Evolutionary conservation across 1,140 invertebrate species (phyloP).

Genomic region (Scaptomyza hsui): DNA sequence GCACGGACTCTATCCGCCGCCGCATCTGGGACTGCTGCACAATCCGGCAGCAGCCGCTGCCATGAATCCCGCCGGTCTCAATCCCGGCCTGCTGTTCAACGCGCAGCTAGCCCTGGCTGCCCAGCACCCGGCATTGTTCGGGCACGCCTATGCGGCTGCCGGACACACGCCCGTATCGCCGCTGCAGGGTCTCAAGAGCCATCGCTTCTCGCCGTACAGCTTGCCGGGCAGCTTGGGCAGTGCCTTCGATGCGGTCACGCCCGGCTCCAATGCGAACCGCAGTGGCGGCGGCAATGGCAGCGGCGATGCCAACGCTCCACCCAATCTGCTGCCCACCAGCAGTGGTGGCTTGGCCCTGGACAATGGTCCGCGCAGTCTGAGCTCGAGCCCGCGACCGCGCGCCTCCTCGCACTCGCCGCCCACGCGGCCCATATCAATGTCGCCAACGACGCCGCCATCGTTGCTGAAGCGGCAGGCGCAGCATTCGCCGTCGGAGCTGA

Average conservation of each 20-base stretch:
- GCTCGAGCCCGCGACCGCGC: slow-evolving; percentile 87
- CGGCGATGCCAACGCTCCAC: slow-evolving; percentile 42
- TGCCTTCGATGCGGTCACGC: slow-evolving; percentile 93
- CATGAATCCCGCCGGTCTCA: slow-evolving; percentile 86
- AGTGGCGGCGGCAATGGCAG: slow-evolving; percentile 48
- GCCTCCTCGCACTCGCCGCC: slow-evolving; percentile 86
- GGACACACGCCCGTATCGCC: slow-evolving; percentile 86
- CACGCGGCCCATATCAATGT: slow-evolving; percentile 84
- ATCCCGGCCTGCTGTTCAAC: slow-evolving; percentile 92
- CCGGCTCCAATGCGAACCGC: slow-evolving; percentile 85
- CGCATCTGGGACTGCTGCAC: slow-evolving; percentile 87
- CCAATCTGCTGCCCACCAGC: slow-evolving; percentile 27
- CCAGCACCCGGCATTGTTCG: slow-evolving; percentile 91
- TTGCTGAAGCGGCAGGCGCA: slow-evolving; percentile 67
- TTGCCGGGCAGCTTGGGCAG: slow-evolving; percentile 89
- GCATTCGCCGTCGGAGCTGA: slow-evolving; percentile 90
- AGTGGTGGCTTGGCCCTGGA: slow-evolving; percentile 54
- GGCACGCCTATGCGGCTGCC: slow-evolving; percentile 87
- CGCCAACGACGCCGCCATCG: slow-evolving; percentile 85
- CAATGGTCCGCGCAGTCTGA: slow-evolving; percentile 86
- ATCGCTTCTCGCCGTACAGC: slow-evolving; percentile 93
- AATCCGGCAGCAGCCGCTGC: slow-evolving; percentile 85
- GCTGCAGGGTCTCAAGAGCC: slow-evolving; percentile 85
- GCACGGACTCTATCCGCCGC: slow-evolving; percentile 92
- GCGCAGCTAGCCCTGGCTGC: slow-evolving; percentile 91